phyloP scores from a whole-genome alignment of 2,797 vertebrate species.

The Brachyalestes nurse region DNA sequence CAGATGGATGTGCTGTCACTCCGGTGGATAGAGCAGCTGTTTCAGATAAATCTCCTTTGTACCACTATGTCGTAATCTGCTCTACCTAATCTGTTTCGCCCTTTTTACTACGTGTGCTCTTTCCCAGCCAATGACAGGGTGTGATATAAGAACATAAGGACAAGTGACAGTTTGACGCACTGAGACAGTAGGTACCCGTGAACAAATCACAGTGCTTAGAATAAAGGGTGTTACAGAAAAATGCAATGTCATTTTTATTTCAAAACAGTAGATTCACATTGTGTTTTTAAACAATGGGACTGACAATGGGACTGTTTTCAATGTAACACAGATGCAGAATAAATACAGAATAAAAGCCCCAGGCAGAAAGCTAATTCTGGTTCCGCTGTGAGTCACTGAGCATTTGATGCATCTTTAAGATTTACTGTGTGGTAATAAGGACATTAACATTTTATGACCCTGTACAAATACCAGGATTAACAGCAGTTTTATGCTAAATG shows the following conservation, averaged over 20 bases:
- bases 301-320: neutral
- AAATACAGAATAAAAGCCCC: neutral
- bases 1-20: slow-evolving; percentile 47
- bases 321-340: neutral
- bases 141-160: slow-evolving; percentile 1
- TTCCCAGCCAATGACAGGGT: neutral
- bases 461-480: neutral
- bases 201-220: neutral
- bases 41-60: slow-evolving; percentile 30
- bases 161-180: neutral
- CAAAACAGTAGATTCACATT: too few species aligned
- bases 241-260: too few species aligned
- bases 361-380: too few species aligned
- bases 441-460: too few species aligned
- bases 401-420: neutral
- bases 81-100: neutral
- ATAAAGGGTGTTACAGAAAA: neutral
- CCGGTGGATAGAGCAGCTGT: slow-evolving; percentile 39
- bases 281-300: too few species aligned
- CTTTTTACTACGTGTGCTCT: neutral
- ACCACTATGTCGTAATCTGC: slow-evolving; percentile 15
- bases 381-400: neutral
- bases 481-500: neutral
- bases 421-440: neutral
- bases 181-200: neutral